Base-by-base conservation (phyloP, 2,797 vertebrate genomes). In the Megaceryle alcyon region DNA sequence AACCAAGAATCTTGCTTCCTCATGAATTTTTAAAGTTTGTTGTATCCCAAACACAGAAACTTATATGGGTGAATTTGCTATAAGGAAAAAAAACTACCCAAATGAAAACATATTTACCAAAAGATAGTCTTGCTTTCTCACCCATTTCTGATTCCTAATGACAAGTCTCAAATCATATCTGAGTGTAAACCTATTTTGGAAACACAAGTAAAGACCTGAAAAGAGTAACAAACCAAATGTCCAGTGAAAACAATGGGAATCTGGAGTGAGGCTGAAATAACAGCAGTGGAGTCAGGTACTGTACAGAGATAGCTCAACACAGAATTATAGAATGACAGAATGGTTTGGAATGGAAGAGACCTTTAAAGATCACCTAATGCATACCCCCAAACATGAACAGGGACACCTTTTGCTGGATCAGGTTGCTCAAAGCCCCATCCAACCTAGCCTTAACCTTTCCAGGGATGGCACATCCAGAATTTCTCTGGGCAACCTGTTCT, bases 351-450 rank as follows among this genome's bases (percentile, higher is more conserved):
- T 49, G 16, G 35, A 72, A 73, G 10, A 6, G 3, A 18, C 5
- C 18, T 48, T 51, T 48, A 35, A 77, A 43, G 9, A 29, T 35
- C 23, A 63, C 0, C 3, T 8, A 12, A 22, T 46, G 5, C 7
- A 25, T 8, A 0, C 3, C 3, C 9, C 21, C 19, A 8, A 19
- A 18, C n/a, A 19, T 2, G 4, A 15, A 3, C 31, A 77, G 12
- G 14, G 31, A 35, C 14, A 28, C 3, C 9, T 35, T 37, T 5
- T 20, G 10, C 26, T 7, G 73, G 26, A 16, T 2, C 14, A 78
- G 5, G 21, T 16, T 71, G 10, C 13, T 44, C 20, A 33, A 65
- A 95, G 1, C 3, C 9, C 10, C 7, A 1, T 75, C 9, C 17
- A 60, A 0, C 10, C 12, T 44, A 37, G 2, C 3, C 25, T 64